Conservation (phyloP, 2,888 invertebrate genomes). For the Ypsolopha sequella region DNA sequence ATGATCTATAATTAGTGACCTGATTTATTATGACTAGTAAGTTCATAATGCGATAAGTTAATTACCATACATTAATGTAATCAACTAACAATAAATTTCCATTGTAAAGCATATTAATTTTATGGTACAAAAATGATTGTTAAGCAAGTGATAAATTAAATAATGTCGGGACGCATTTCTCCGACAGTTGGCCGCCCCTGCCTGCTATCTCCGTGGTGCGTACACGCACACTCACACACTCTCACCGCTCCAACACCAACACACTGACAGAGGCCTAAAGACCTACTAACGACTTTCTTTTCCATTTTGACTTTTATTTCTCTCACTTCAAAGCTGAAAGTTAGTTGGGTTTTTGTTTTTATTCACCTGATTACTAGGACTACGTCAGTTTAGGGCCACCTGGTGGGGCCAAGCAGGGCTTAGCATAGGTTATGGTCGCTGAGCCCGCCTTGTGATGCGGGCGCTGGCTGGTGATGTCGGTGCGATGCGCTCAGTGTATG, state of each 20-base stretch:
- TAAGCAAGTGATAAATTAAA: too few relatives aligned
- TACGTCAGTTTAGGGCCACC: neutral
- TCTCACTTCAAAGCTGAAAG: conserved; percentile 22
- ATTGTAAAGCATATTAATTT: too few relatives aligned
- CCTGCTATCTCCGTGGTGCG: conserved; percentile 62
- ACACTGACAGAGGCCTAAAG: conserved; percentile 50
- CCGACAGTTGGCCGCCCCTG: conserved; percentile 40
- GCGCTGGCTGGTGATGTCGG: too few relatives aligned
- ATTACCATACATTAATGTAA: too few relatives aligned
- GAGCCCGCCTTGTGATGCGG: neutral
- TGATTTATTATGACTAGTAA: too few relatives aligned
- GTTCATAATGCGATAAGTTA: too few relatives aligned
- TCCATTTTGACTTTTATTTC: conserved; percentile 21
- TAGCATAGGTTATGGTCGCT: conserved; percentile 1
- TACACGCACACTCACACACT: conserved; percentile 42
- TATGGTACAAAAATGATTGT: neutral
- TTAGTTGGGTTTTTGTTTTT: conserved; percentile 21
- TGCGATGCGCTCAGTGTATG: neutral
- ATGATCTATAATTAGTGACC: too few relatives aligned
- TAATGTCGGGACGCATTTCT: conserved; percentile 51
- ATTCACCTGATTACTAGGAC: conserved; percentile 31
- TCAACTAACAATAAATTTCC: too few relatives aligned
- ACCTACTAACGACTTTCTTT: conserved; percentile 60
- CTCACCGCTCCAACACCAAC: conserved; percentile 33
- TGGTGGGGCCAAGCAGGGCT: neutral